Evolutionary conservation across 2,888 invertebrate species (phyloP), one percentile per base, ranked within the genome.

Genomic region (Dioctria linearis): DNA sequence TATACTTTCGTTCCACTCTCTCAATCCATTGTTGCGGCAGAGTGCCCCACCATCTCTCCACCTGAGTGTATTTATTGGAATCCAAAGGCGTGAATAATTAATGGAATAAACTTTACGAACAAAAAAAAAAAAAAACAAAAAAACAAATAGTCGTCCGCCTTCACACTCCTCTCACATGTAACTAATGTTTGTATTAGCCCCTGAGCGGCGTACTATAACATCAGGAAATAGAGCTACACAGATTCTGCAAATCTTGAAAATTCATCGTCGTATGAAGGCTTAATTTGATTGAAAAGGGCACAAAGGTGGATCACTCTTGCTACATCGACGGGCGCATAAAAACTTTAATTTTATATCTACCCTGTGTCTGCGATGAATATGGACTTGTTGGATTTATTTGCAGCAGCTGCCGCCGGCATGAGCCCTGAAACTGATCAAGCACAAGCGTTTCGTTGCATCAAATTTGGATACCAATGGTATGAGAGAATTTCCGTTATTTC

Each of bases 41-140:
- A 25, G 25, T 25, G 2, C 4, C 46, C 76, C 46, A 40, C 76
- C 76, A 76, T 49, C 37, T 25, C 25, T 46, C 63, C 63, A 46
- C 49, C 46, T 49, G 49, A 65, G 69, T 75, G 69, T 80, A 71
- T 79, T 82, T 81, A 81, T 82, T 81, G 79, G 49, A 67, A 81
- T 65, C 71, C 82, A 81, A 80, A 81, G 78, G 81, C 82, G 82
- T 82, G 82, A 82, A 82, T 82, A 82, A 82, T 82, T 82, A 82
- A 82, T 82, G 81, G 78, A 80, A 71, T 80, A 65, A 80, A 82
- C 78, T 81, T 81, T 81, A 49, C 66, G 65, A 39, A 78, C 54
- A 78, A 65, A 65, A 76, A 78, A 66, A 78, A 65, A 65, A 76
- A 75, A 49, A 66, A 66, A 6, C 25, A 4, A 42, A 65, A 39